phyloP scores from a whole-genome alignment of 2,888 invertebrate species.

The Apodemia mormo region DNA sequence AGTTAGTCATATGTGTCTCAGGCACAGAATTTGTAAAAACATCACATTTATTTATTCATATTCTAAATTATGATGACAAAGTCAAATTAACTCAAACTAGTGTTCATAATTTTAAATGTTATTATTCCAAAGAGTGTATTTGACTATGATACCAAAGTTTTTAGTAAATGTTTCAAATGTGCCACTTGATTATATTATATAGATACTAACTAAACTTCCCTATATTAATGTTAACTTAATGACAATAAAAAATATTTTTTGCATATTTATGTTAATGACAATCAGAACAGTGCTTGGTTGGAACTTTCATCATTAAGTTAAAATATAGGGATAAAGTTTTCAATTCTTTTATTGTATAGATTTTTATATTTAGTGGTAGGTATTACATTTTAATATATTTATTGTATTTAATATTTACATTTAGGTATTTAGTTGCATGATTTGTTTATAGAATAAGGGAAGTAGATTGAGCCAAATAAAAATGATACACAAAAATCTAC shows the following conservation, averaged over 20 bases:
- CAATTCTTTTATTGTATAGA: conserved; percentile 15
- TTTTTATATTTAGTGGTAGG: conserved; percentile 59
- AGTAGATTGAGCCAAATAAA: conserved; percentile 73
- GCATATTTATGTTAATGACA: conserved; percentile 9
- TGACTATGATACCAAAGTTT: conserved; percentile 74
- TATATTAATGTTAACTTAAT: conserved; percentile 7
- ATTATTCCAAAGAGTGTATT: conserved; percentile 49
- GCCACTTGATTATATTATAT: conserved; percentile 62
- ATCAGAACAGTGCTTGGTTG: conserved; percentile 4
- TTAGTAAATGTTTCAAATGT: conserved; percentile 56
- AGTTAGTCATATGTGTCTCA: not conserved
- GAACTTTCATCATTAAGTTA: not conserved
- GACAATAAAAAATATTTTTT: not conserved
- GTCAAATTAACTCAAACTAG: conserved; percentile 35
- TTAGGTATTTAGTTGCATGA: conserved; percentile 71
- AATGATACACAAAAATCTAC: conserved; percentile 74
- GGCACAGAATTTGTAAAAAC: conserved; percentile 26
- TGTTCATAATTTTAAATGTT: conserved; percentile 23
- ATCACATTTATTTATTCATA: conserved; percentile 49
- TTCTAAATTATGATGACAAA: conserved; percentile 37
- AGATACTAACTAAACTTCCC: conserved; percentile 7
- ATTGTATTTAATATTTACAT: conserved; percentile 61
- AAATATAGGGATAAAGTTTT: not conserved
- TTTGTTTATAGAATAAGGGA: conserved; percentile 69
- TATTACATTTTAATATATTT: conserved; percentile 72